Evolutionary conservation across 2,888 invertebrate species (phyloP).

Genomic region (Chironomus riparius): DNA sequence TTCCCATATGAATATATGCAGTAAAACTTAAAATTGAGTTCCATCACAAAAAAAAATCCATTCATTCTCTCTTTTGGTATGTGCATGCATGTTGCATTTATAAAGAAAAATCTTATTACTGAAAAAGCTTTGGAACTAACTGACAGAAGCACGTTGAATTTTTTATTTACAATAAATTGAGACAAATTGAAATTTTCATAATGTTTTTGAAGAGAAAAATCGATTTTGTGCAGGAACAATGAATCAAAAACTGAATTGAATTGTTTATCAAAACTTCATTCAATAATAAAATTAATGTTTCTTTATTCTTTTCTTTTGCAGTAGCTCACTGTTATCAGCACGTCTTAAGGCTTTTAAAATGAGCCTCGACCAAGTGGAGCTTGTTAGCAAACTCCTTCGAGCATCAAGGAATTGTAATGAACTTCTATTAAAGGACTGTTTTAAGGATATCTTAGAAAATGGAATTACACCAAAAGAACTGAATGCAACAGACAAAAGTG

Average conservation of each 20-base stretch:
- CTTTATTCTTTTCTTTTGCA: not conserved
- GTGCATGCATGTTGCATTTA: too few species aligned
- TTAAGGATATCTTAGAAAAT: slow-evolving; percentile 39
- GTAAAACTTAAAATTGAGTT: too few species aligned
- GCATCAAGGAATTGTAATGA: slow-evolving; percentile 50
- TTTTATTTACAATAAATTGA: too few species aligned
- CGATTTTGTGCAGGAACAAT: too few species aligned
- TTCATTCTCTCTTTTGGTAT: too few species aligned
- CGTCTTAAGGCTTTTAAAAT: slow-evolving; percentile 29
- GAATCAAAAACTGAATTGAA: not conserved
- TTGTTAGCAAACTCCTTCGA: slow-evolving; percentile 41
- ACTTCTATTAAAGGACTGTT: slow-evolving; percentile 40
- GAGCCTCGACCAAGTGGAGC: slow-evolving; percentile 30
- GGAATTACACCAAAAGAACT: slow-evolving; percentile 43
- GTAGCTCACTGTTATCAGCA: slow-evolving; percentile 16
- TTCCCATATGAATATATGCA: too few species aligned
- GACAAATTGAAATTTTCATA: too few species aligned
- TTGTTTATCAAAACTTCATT: not conserved
- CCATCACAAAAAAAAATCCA: too few species aligned
- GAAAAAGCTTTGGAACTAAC: too few species aligned
- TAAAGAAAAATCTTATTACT: too few species aligned
- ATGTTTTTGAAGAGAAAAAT: too few species aligned
- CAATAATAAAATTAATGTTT: not conserved
- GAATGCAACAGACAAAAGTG: slow-evolving; percentile 49
- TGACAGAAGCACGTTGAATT: too few species aligned